These are phyloP conservation scores for Galeruca laticollis DNA, from an alignment of 2,888 invertebrate genomes.

Conservation along the genomic window DNA sequence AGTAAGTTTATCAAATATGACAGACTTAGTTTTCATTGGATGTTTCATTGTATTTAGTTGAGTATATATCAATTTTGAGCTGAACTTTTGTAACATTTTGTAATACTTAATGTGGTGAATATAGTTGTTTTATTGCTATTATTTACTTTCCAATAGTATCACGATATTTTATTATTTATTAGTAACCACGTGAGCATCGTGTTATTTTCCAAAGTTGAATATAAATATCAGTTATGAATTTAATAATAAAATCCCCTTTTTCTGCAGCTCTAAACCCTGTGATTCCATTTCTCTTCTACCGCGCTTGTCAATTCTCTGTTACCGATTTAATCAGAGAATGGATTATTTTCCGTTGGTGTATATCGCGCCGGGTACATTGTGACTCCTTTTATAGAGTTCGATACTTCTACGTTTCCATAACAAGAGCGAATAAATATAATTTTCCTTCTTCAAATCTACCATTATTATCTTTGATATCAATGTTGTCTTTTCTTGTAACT, in stretches of 20 bases:
- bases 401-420: not conserved
- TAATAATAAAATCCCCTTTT: not conserved
- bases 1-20: too few relatives aligned
- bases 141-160: too few relatives aligned
- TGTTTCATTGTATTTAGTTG: too few relatives aligned
- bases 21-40: too few relatives aligned
- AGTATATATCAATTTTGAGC: too few relatives aligned
- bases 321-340: not conserved
- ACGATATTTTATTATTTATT: too few relatives aligned
- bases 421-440: not conserved
- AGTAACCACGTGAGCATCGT: too few relatives aligned
- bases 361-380: not conserved
- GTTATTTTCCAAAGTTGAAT: too few relatives aligned
- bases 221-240: too few relatives aligned
- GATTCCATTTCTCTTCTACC: not conserved
- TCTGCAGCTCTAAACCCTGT: not conserved
- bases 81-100: too few relatives aligned
- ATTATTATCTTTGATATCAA: not conserved
- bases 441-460: not conserved
- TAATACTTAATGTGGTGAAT: too few relatives aligned
- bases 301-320: not conserved
- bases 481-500: not conserved
- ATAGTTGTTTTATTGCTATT: too few relatives aligned
- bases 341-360: slow-evolving; percentile 5
- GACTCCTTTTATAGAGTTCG: not conserved